Evolutionary conservation across 2,888 invertebrate genomes (phyloP), one percentile per base, ranked within the genome.

Genomic region (Morpho achilles): DNA sequence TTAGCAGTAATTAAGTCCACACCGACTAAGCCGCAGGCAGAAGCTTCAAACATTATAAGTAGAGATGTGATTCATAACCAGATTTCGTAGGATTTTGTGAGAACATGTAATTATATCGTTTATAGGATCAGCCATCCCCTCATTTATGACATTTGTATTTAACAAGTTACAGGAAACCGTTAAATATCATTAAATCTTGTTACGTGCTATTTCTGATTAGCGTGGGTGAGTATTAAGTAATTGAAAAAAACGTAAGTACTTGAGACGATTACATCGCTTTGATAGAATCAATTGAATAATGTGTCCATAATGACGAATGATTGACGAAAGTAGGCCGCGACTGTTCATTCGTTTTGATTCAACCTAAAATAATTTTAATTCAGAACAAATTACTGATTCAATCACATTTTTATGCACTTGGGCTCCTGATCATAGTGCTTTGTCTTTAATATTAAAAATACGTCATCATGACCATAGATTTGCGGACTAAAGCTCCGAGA

Each of bases 231-330:
- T 59, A 60, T 63, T 63, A 63, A 63, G 63, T 63, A 63, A 62
- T 66, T 61, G 61, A 50, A 56, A 65, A 64, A 66, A 58, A 60
- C 52, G 22, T 59, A 63, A 53, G 61, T 61, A 61, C 60, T 61
- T 57, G 52, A 60, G 58, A 39, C 60, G 64, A 67, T 68, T 64
- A 59, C 64, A 68, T 68, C 66, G 61, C 66, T 58, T 59, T 63
- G 64, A 66, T 67, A 62, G 64, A 65, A 64, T 65, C 69, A 69
- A 69, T 67, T 68, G 69, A 65, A 67, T 67, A 67, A 67, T 67
- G 60, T 58, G 64, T 57, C 58, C 59, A 64, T 68, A 68, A 68
- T 68, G 68, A 67, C 65, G 62, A 65, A 65, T 62, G 65, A 62
- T 60, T 62, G 63, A 65, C 64, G 63, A 68, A 69, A 68, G 68